phyloP scores from a whole-genome alignment of 2,888 invertebrate genomes.

The Dusona sp. region DNA sequence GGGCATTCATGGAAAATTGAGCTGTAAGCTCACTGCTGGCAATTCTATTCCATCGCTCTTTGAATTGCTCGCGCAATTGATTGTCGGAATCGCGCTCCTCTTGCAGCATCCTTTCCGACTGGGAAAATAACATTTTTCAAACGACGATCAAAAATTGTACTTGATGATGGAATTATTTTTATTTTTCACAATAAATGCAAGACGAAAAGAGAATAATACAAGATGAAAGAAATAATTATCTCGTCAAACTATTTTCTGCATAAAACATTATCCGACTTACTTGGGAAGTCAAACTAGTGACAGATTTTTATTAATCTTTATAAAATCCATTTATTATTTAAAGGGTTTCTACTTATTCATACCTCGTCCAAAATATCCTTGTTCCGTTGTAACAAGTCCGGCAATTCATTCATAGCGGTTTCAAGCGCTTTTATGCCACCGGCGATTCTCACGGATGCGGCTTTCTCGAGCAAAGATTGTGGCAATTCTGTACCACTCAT shows the following conservation, averaged over 20 bases:
- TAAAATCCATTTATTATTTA: background rate
- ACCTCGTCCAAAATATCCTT: constrained; percentile 97
- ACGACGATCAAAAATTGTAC: background rate
- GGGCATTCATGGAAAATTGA: constrained; percentile 94
- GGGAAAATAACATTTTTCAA: constrained; percentile 57
- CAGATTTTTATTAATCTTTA: too few relatives aligned
- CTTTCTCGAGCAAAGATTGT: constrained; percentile 94
- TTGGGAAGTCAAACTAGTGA: too few relatives aligned
- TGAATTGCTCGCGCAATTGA: constrained; percentile 95
- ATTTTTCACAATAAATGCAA: too few relatives aligned
- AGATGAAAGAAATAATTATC: too few relatives aligned
- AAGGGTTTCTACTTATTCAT: constrained; percentile 49
- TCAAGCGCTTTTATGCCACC: constrained; percentile 92
- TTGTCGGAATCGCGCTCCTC: constrained; percentile 97
- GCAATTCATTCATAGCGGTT: constrained; percentile 93
- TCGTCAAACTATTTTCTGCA: too few relatives aligned
- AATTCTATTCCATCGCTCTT: constrained; percentile 96
- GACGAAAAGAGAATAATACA: too few relatives aligned
- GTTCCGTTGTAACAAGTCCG: constrained; percentile 95
- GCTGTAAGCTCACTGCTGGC: constrained; percentile 95
- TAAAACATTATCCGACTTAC: too few relatives aligned
- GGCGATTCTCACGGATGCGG: constrained; percentile 90
- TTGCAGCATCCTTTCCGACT: constrained; percentile 92
- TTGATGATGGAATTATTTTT: background rate
- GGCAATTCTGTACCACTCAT: constrained; percentile 91